phyloP scores from a whole-genome alignment of 1,140 invertebrate genomes.

The Drosophila bifasciata region DNA sequence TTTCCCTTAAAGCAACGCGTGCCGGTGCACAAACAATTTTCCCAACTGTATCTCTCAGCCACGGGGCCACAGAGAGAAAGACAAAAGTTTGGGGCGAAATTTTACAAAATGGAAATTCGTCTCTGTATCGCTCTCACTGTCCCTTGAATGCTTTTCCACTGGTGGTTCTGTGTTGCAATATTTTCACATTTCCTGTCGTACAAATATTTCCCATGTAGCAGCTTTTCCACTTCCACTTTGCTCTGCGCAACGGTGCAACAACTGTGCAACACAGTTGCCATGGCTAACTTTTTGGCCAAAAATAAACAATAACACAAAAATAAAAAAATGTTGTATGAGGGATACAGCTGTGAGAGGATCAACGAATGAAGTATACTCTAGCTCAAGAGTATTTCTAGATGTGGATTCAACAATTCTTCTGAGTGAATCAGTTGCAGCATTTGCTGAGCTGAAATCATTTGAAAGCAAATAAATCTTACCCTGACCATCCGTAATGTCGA shows the following conservation, averaged over 20 bases:
- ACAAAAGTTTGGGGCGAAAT: conserved; percentile 21
- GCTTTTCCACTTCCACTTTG: conserved; percentile 52
- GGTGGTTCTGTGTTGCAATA: conserved; percentile 47
- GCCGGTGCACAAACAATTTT: conserved; percentile 58
- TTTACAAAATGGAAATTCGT: conserved; percentile 50
- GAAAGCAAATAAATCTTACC: no score
- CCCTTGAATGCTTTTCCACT: conserved; percentile 7
- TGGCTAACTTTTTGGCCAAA: conserved; percentile 60
- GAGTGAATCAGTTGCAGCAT: no score
- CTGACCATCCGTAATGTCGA: no score
- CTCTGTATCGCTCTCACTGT: conserved; percentile 22
- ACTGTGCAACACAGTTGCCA: conserved; percentile 59
- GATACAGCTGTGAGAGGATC: background rate
- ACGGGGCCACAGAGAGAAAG: conserved; percentile 17
- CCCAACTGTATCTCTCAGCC: conserved; percentile 48
- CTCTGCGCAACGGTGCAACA: conserved; percentile 7
- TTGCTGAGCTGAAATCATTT: no score
- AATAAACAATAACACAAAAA: conserved; percentile 60
- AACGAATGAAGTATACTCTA: background rate
- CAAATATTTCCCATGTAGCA: conserved; percentile 77
- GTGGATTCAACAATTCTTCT: no score
- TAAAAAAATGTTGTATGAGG: conserved; percentile 1
- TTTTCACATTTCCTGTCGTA: conserved; percentile 78
- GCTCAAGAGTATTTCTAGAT: background rate
- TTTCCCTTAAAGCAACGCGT: conserved; percentile 53